These are phyloP conservation scores for Latrodectus elegans DNA, from an alignment of 2,888 invertebrate genomes.

Conservation along the genomic window DNA sequence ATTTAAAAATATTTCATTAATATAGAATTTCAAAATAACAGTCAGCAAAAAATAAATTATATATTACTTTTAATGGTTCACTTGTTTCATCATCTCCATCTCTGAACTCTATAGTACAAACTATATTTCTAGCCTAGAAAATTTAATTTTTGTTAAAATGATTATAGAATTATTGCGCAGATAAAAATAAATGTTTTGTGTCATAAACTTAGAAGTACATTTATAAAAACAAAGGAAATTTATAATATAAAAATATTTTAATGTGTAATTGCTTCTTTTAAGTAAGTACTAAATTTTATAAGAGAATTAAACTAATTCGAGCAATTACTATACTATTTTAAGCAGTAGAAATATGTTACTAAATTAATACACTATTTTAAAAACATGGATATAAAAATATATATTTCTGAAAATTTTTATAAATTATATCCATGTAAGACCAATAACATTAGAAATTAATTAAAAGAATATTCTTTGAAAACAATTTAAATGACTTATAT, in stretches of 20 bases:
- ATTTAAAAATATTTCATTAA: no score
- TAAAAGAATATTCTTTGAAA: not conserved
- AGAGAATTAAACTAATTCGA: not conserved
- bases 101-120: slow-evolving; percentile 90
- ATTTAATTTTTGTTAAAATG: not conserved
- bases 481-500: not conserved
- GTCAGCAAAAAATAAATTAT: no score
- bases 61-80: slow-evolving; percentile 82
- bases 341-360: not conserved
- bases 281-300: not conserved
- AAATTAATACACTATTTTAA: not conserved
- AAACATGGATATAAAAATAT: not conserved
- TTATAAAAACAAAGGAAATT: not conserved
- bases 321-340: not conserved
- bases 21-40: no score
- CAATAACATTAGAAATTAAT: not conserved
- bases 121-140: slow-evolving; percentile 88
- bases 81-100: slow-evolving; percentile 86
- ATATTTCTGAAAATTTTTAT: not conserved
- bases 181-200: slow-evolving; percentile 18
- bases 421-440: not conserved
- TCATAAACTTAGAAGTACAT: not conserved
- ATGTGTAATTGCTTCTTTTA: not conserved
- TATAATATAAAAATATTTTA: not conserved
- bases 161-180: slow-evolving; percentile 61